Evolutionary conservation across 2,888 invertebrate genomes (phyloP).

Genomic region (Melanchra persicariae): DNA sequence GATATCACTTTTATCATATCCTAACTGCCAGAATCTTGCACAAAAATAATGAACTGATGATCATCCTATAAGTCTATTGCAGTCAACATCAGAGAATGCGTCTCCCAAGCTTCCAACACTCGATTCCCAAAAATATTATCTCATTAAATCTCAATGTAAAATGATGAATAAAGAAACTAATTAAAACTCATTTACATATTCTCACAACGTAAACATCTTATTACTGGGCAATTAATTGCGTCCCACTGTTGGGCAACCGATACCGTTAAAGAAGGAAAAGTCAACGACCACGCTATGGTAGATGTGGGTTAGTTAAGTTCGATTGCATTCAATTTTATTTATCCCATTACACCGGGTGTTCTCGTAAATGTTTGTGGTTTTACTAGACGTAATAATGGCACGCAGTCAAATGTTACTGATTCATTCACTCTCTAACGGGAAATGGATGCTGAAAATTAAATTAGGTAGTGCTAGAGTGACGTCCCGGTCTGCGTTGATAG

Average conservation of each 20-base stretch:
- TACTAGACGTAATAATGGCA: neutral
- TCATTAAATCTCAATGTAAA: constrained; percentile 10
- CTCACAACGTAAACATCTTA: constrained; percentile 33
- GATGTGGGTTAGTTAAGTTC: constrained; percentile 44
- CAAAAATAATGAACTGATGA: neutral
- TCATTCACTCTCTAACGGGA: neutral
- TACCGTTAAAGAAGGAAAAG: constrained; percentile 52
- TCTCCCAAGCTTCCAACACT: neutral
- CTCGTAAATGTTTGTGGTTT: constrained; percentile 6
- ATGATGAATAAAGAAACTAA: constrained; percentile 33
- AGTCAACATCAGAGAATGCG: neutral
- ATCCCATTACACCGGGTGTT: neutral
- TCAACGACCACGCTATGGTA: constrained; percentile 33
- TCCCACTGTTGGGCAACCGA: constrained; percentile 47
- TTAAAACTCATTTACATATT: constrained; percentile 46
- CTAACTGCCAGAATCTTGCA: no score
- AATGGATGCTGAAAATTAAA: constrained; percentile 6
- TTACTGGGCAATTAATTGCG: constrained; percentile 30
- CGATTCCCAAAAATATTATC: constrained; percentile 18
- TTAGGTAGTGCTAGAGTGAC: neutral
- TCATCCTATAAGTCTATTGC: neutral
- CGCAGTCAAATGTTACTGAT: neutral
- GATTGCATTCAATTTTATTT: constrained; percentile 25
- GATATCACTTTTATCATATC: neutral
- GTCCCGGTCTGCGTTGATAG: no score